These are phyloP conservation scores for Drosophila neocordata DNA, from an alignment of 1,140 invertebrate genomes.

Conservation along the genomic window DNA sequence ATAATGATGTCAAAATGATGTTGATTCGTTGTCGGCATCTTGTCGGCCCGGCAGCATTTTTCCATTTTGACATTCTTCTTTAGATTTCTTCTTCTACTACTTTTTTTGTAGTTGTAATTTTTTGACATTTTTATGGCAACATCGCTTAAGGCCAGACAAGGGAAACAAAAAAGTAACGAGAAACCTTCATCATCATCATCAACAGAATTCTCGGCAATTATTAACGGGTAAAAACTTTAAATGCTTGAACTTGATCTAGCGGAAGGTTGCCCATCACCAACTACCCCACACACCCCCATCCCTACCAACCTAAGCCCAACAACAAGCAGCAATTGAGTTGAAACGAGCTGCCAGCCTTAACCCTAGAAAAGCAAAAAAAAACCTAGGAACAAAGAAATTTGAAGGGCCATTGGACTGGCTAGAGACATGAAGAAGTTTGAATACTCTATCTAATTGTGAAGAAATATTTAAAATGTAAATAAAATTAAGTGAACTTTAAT, in stretches of 20 bases:
- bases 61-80: conserved; percentile 45
- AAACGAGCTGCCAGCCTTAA: conserved; percentile 2
- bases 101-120: conserved; percentile 27
- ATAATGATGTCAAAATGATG: not conserved
- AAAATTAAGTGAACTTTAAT: no score
- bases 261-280: conserved; percentile 45
- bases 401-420: not conserved
- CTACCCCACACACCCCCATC: not conserved
- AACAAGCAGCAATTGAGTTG: conserved; percentile 48
- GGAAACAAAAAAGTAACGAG: conserved; percentile 9
- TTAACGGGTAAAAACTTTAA: conserved; percentile 61
- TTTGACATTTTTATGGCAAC: conserved; percentile 45
- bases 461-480: no score
- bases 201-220: conserved; percentile 56
- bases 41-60: conserved; percentile 41
- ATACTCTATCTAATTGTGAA: not conserved
- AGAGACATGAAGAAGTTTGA: not conserved
- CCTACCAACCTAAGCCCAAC: not conserved
- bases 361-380: conserved; percentile 2
- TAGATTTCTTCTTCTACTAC: conserved; percentile 12
- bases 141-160: conserved; percentile 48
- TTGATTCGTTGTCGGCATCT: conserved; percentile 27
- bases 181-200: conserved; percentile 45
- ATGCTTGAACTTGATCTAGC: conserved; percentile 69
- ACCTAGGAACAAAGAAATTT: conserved; percentile 27